Base-by-base conservation (phyloP, 2,113 vertebrate species). In the Mohoua ochrocephala region DNA sequence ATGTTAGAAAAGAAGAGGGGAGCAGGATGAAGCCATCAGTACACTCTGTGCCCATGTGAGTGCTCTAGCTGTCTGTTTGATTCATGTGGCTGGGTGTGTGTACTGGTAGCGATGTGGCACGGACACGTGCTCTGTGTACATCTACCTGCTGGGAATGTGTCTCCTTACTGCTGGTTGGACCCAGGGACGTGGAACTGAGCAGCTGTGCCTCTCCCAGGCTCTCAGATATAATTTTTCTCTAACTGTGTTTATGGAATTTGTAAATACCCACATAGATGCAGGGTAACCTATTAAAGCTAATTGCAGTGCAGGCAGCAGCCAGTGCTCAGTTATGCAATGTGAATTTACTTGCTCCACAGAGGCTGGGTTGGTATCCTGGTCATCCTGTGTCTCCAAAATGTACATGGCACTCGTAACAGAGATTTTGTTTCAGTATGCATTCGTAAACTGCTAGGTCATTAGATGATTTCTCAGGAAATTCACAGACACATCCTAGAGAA, bases 31-130 rank as follows among this genome's bases (percentile, higher is more conserved):
- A 37, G 35, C 3, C 8, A 20, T 18, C 56, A 31, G 9, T 14
- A 11, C 28, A 54, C 30, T 13, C 16, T 42, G 16, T 45, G 33
- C 26, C 50, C 9, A 1, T 31, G 26, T 16, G 16, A 63, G 18
- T 15, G 18, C n/a, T 92, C 42, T n/a, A 19, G 21, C 23, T 64
- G 24, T 11, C 79, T 15, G 4, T 27, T 4, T 65, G 44, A 76
- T 42, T 24, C 5, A 1, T 28, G 42, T 53, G 42, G 7, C 16
- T 17, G 15, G 7, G 23, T 49, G 16, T 35, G 35, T 21, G 30
- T n/a, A 14, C 39, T 39, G 1, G 1, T 15, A 47, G 3, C 3
- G 33, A 30, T 19, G 15, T 33, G 35, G 13, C 41, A 7, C 17
- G 21, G 31, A 42, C 2, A 1, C 16, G 22, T 69, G 33, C 50